Base-by-base conservation (phyloP, 2,888 invertebrate species). In the Megaustenia siamemsis region DNA sequence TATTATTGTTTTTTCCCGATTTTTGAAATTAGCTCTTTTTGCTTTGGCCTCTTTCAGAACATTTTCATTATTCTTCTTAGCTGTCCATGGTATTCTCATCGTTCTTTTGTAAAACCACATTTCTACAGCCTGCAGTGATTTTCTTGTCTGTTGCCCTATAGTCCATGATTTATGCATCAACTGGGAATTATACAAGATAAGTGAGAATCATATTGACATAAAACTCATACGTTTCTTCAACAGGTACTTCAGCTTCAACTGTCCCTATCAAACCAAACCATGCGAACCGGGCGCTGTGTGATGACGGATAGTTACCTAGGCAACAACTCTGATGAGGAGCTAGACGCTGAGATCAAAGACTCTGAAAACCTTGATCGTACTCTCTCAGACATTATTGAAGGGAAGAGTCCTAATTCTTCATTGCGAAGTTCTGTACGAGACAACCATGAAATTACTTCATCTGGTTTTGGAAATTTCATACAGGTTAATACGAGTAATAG, bases 211-310 rank as follows among this genome's bases (percentile, higher is more conserved):
- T n/a, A n/a, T n/a, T n/a, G n/a, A n/a, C n/a, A n/a, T n/a, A n/a
- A n/a, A n/a, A n/a, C n/a, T n/a, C n/a, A n/a, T n/a, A n/a, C n/a
- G n/a, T n/a, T n/a, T 63, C 10, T 21, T 63, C 18, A 45, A 8
- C 90, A 94, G 94, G 91, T 93, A 69, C 82, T 93, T 66, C 92
- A 93, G 88, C 88, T 94, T 85, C 92, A 93, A 84, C 87, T 93
- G 88, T 89, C 92, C 1, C 84, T 87, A 0, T 87, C 87, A 4
- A 35, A 66, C 21, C 24, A 49, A 6, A 35, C 83, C 40, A 49
- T 21, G 68, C 8, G 32, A 5, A 40, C 73, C 15, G 71, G 69
- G 43, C 69, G 78, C 6, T 75, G 68, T 10, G 28, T 86, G 10
- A 87, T 87, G 86, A 84, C 86, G 0, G 85, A 90, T 43, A 89